Evolutionary conservation across 2,888 invertebrate species (phyloP), one percentile per base, ranked within the genome.

Genomic region (Prionchulus punctatus): DNA sequence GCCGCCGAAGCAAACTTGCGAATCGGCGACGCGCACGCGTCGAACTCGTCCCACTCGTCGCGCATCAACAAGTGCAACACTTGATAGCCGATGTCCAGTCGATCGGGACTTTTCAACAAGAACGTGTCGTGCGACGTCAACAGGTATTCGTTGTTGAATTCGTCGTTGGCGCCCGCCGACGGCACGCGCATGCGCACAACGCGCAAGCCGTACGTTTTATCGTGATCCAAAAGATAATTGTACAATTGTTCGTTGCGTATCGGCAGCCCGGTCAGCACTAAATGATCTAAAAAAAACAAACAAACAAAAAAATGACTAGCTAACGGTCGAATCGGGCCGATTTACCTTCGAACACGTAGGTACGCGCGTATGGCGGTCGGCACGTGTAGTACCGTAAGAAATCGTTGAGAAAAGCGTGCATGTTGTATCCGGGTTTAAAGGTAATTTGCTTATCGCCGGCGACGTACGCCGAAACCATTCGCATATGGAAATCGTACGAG

Each of bases 361-460:
- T 85, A 61, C 83, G 75, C 1, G 85, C 82, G 67, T 80, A 84
- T 71, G 82, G 82, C 1, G 85, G 85, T 3, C 83, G 81, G 70
- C 83, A 82, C 52, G 80, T 81, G 68, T 84, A 85, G 69, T 84
- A 83, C 67, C 82, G 81, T 59, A 81, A 77, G 67, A 85, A 85
- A 69, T 85, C 84, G 59, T 81, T 80, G 30, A 85, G 74, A 70
- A 85, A 84, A 61, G 80, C 79, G 27, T 81, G 80, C 2, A 84
- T 74, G 68, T 85, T 82, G 69, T 83, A 85, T 43, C 80, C 80
- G 15, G 63, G 63, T 27, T 65, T 67, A 59, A 73, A 68, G 4
- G 70, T 59, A 1, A 62, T 60, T n/a, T 62, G 57, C 49, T 57
- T 59, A 42, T 60, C 57, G 21, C 63, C 62, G 7, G 59, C 53